A percentile compares a stretch with the other conserved stretches of the same genome.
Evolutionary conservation across 2,797 vertebrate species (phyloP).

Genomic region (Ctenopoma multispine): DNA sequence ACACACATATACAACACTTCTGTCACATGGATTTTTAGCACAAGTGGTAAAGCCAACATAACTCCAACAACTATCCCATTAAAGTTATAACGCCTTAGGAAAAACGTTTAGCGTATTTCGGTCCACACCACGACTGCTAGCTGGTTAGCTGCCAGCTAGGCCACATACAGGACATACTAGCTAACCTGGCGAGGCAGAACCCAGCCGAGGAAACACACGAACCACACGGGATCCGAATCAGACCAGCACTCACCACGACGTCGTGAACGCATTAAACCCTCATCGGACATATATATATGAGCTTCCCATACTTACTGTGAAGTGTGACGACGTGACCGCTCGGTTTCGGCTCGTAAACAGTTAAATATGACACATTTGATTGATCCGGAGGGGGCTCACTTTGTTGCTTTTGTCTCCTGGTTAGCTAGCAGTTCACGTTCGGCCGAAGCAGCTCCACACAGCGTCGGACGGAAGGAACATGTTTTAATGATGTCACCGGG

Average conservation of each 20-base stretch:
- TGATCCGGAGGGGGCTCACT: constrained; percentile 85
- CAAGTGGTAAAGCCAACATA: not conserved
- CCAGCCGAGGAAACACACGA: constrained; percentile 82
- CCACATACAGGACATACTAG: constrained; percentile 78
- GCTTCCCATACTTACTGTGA: constrained; percentile 72
- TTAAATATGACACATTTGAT: constrained; percentile 85
- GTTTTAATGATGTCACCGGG: constrained; percentile 84
- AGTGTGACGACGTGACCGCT: constrained; percentile 40
- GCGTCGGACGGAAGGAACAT: constrained; percentile 86
- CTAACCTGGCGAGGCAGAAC: constrained; percentile 86
- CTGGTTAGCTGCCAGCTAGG: constrained; percentile 81
- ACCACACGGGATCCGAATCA: constrained; percentile 84
- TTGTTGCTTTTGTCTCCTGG: constrained; percentile 90
- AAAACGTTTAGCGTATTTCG: not conserved
- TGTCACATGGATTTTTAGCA: constrained; percentile 30
- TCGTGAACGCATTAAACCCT: constrained; percentile 9
- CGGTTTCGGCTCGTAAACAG: constrained; percentile 77
- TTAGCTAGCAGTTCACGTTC: constrained; percentile 73
- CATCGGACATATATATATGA: not conserved
- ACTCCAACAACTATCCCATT: not conserved
- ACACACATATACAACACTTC: constrained; percentile 19
- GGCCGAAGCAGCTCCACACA: constrained; percentile 85
- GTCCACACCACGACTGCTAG: constrained; percentile 61
- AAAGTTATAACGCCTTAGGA: fast-evolving
- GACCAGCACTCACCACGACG: constrained; percentile 70